phyloP scores from a whole-genome alignment of 30 jellyfish, hydroid and myxozoan species.

The Rhopilema esculentum region DNA sequence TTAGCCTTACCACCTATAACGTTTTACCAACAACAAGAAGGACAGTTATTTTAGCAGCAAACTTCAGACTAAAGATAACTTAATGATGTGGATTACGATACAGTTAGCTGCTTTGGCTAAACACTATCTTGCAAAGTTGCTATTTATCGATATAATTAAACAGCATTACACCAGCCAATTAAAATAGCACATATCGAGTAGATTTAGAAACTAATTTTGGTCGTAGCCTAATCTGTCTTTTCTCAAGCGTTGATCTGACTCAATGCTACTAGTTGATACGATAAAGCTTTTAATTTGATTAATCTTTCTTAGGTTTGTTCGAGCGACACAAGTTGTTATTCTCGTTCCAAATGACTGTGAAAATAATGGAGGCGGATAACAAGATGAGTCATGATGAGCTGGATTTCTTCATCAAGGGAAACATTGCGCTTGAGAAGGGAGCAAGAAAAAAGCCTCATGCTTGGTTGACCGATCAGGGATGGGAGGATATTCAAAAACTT shows the following conservation, averaged over 20 bases:
- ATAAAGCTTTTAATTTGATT: background rate
- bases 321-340: slow-evolving; percentile 95
- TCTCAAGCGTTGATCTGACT: background rate
- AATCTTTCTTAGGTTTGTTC: slow-evolving; percentile 73
- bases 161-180: background rate
- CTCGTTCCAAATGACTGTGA: slow-evolving; percentile 97
- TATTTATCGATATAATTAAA: no score
- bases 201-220: background rate
- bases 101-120: background rate
- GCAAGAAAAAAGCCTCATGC: slow-evolving; percentile 85
- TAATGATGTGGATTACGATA: background rate
- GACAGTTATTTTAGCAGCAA: background rate
- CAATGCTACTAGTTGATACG: background rate
- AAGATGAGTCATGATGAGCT: slow-evolving; percentile 90
- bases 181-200: background rate
- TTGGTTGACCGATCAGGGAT: slow-evolving; percentile 96
- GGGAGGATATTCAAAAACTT: slow-evolving; percentile 92
- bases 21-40: background rate
- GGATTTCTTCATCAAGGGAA: slow-evolving; percentile 97
- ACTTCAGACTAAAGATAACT: background rate
- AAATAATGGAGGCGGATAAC: slow-evolving; percentile 91
- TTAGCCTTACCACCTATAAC: background rate
- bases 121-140: background rate
- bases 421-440: slow-evolving; percentile 92
- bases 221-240: background rate